Evolutionary conservation across 30 jellyfish, hydroid and myxozoan species (phyloP), one percentile per base, ranked within the genome.

Genomic region (Pelagia noctiluca): DNA sequence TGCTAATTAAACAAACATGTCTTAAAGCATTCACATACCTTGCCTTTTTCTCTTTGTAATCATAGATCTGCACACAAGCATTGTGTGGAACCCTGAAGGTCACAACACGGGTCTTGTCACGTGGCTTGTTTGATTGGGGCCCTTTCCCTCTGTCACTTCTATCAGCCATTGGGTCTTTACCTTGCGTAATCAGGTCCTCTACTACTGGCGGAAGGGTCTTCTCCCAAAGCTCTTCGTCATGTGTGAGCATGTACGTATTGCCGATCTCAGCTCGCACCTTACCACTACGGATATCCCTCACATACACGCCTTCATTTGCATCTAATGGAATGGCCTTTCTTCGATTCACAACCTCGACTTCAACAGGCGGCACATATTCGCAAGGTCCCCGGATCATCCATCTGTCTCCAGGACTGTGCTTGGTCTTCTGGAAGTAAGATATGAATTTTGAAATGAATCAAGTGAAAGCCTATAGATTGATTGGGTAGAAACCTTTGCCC

Each of bases 311-410:
- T 76, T 93, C 98, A 80, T 93, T 93, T 8, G 98, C 98, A 75
- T 93, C 98, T n/a, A 93, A 93, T 50, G 98, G 98, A 50, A 93
- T 93, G 67, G 98, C 98, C 71, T 88, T 93, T 32, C 98, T 90
- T 23, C 85, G 77, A 62, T 61, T 87, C 16, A 76, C 89, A 21
- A 93, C 98, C 82, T 93, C 98, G 16, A 93, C 98, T 77, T 93
- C 98, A 32, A 93, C 98, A 25, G 98, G 97, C 8, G 98, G 98
- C 47, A 93, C 98, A 63, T 93, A 93, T 71, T 93, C 98, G 48
- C 98, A 63, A 19, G 98, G 97, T 7, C 98, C 98, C 13, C 98
- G 86, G 35, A 93, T 93, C 98, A 93, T 93, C 98, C 98, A 93
- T 25, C 96, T 84, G 68, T 93, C 98, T 33, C 98, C 98, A 38